Percentiles rank a stretch among this genome's conserved stretches.
Evolutionary conservation across 2,797 vertebrate genomes (phyloP).

Genomic region (Australoheros facetus): DNA sequence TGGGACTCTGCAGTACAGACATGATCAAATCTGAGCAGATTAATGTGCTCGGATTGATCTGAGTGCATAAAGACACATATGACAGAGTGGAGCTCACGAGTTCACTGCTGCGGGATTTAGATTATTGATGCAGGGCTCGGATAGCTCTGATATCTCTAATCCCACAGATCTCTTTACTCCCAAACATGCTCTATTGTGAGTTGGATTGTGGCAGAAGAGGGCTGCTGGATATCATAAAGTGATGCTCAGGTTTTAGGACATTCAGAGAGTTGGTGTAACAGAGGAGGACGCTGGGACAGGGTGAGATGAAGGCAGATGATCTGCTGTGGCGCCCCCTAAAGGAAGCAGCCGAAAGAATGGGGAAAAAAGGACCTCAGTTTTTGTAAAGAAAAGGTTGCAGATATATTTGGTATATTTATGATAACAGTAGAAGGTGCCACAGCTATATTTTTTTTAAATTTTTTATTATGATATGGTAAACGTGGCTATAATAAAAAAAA

Average conservation of each 20-base stretch:
- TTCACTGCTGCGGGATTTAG: conserved; percentile 33
- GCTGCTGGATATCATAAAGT: neutral
- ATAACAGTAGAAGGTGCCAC: neutral
- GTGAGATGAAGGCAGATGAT: conserved; percentile 1
- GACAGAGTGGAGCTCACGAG: conserved; percentile 1
- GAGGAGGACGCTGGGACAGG: neutral
- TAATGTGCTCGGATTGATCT: too few relatives aligned
- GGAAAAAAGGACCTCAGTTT: neutral
- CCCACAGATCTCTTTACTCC: conserved; percentile 22
- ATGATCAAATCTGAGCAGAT: conserved; percentile 28
- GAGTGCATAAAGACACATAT: conserved; percentile 3
- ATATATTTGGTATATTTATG: neutral
- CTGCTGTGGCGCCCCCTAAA: conserved; percentile 2
- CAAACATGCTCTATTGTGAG: neutral
- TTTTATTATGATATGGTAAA: neutral
- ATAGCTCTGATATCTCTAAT: conserved; percentile 23
- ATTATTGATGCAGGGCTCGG: conserved; percentile 34
- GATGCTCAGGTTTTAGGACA: neutral
- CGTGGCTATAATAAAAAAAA: neutral
- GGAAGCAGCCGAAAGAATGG: neutral
- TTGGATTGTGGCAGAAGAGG: neutral
- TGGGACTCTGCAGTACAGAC: conserved; percentile 37
- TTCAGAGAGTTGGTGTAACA: neutral
- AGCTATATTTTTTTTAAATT: neutral
- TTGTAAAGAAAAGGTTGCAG: neutral